phyloP scores from a whole-genome alignment of 2,888 invertebrate genomes.

The Caenorhabditis sp. region DNA sequence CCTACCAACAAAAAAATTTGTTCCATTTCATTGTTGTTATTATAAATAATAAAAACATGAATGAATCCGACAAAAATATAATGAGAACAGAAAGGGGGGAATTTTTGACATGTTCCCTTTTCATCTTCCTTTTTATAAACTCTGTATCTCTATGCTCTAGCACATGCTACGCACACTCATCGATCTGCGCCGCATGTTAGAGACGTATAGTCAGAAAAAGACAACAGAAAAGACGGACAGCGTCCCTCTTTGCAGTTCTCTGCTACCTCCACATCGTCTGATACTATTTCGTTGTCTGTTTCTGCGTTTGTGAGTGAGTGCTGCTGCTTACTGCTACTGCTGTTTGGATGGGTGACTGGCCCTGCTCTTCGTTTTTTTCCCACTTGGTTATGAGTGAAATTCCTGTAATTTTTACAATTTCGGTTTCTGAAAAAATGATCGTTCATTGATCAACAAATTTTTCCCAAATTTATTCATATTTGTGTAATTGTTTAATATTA shows the following conservation, averaged over 20 bases:
- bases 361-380: background rate
- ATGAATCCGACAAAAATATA: too few relatives aligned
- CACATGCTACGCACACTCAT: background rate
- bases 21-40: too few relatives aligned
- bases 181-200: background rate
- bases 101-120: background rate
- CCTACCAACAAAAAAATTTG: too few relatives aligned
- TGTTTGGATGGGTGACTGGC: background rate
- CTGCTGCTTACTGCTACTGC: background rate
- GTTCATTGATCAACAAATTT: too few relatives aligned
- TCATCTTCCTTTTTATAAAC: constrained; percentile 4
- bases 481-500: too few relatives aligned
- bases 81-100: too few relatives aligned
- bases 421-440: too few relatives aligned
- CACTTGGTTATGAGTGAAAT: background rate
- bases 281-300: background rate
- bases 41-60: too few relatives aligned
- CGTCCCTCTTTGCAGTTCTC: background rate
- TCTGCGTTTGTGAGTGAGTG: background rate
- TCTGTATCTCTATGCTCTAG: background rate
- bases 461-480: too few relatives aligned
- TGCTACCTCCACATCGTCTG: background rate
- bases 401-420: too few relatives aligned
- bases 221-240: background rate
- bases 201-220: background rate